These are phyloP conservation scores for Adelognathus sp. DNA, from an alignment of 2,888 invertebrate genomes.

Conservation along the genomic window DNA sequence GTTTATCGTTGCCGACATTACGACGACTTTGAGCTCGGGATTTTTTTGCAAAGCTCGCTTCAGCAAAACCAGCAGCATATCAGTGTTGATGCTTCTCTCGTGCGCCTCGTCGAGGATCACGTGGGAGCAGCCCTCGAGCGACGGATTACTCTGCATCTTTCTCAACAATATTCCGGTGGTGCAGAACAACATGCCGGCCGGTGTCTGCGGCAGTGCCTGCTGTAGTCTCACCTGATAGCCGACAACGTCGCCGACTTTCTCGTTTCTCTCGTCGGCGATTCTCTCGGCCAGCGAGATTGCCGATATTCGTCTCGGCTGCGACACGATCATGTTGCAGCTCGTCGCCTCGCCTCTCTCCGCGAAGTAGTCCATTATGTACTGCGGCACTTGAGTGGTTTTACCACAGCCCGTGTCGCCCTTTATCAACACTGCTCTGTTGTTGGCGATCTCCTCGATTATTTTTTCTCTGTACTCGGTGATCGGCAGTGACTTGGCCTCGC, in stretches of 20 bases:
- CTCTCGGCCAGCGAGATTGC: constrained; percentile 86
- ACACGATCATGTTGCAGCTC: constrained; percentile 84
- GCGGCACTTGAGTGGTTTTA: constrained; percentile 88
- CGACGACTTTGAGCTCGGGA: constrained; percentile 83
- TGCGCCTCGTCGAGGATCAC: constrained; percentile 90
- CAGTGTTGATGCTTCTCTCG: constrained; percentile 87
- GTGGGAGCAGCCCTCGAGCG: constrained; percentile 84
- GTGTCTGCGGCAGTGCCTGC: constrained; percentile 82
- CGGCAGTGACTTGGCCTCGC: constrained; percentile 21
- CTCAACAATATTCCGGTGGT: constrained; percentile 86
- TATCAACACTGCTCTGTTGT: constrained; percentile 84
- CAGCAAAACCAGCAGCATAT: constrained; percentile 85
- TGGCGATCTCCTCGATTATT: constrained; percentile 82
- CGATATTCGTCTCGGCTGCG: constrained; percentile 87
- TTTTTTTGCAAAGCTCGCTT: constrained; percentile 83
- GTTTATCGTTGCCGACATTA: constrained; percentile 90
- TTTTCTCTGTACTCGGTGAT: constrained; percentile 75
- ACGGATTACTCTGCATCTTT: constrained; percentile 80
- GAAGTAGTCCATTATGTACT: constrained; percentile 84
- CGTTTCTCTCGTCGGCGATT: constrained; percentile 85
- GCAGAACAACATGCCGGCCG: constrained; percentile 86
- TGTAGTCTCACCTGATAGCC: constrained; percentile 85
- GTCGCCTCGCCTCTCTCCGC: constrained; percentile 78
- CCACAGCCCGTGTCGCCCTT: constrained; percentile 89
- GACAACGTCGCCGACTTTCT: constrained; percentile 85